Evolutionary conservation across 2,888 invertebrate species (phyloP).

Genomic region (Thereva nobilitata): DNA sequence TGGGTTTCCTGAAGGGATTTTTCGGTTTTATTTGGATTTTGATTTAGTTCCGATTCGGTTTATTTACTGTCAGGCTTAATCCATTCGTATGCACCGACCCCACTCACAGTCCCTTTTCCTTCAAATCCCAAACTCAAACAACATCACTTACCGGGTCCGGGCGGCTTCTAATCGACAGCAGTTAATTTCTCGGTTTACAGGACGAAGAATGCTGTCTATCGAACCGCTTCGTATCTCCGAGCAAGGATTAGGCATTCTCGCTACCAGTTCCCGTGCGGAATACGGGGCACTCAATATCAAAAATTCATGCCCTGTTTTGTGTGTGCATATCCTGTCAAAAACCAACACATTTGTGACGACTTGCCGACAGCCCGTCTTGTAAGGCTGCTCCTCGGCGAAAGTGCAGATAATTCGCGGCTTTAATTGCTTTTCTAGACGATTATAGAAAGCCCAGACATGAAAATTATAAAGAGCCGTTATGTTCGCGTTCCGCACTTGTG

Average conservation of each 20-base stretch:
- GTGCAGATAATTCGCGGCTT: constrained; percentile 19
- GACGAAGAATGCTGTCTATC: no score
- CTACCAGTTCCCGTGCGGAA: not conserved
- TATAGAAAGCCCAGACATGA: constrained; percentile 5
- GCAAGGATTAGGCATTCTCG: no score
- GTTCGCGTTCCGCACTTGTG: not conserved
- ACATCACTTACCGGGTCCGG: constrained; percentile 8
- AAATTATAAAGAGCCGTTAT: constrained; percentile 8
- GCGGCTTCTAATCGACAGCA: not conserved
- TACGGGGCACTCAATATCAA: not conserved
- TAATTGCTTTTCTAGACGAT: constrained; percentile 25
- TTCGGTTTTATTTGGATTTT: not conserved
- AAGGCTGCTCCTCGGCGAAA: constrained; percentile 1
- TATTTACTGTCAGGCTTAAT: constrained; percentile 29
- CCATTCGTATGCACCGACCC: constrained; percentile 25
- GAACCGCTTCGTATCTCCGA: no score
- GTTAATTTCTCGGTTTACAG: no score
- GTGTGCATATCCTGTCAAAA: constrained; percentile 5
- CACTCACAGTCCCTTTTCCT: constrained; percentile 19
- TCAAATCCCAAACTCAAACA: constrained; percentile 31
- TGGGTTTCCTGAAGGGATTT: constrained; percentile 1
- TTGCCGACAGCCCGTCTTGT: not conserved
- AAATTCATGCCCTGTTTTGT: constrained; percentile 11
- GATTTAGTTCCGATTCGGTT: not conserved
- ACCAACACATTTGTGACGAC: not conserved